Evolutionary conservation across 2,888 invertebrate genomes (phyloP), one percentile per base, ranked within the genome.

Genomic region (Criorhina ranunculi): DNA sequence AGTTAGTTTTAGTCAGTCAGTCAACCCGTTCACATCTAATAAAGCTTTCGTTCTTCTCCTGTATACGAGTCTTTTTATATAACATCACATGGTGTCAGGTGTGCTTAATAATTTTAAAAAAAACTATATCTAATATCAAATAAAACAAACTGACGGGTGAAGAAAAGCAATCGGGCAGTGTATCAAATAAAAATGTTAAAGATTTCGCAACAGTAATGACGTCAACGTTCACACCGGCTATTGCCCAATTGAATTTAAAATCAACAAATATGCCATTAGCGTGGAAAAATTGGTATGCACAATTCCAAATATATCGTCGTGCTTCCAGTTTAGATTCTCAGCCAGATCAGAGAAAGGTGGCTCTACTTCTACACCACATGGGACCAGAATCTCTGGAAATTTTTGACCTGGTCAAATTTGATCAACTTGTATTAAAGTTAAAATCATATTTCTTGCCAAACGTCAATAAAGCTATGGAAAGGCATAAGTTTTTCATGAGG

Each of bases 401-500:
- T 11, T 83, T 78, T 33, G 33, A 70, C 12, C 44, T 72, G 42
- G 42, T 86, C 9, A 66, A 15, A 29, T 77, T 37, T 24, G 19
- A 15, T 9, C 53, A 37, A 0, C 37, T 80, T 40, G 31, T 72
- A 12, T 2, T 40, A 17, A 75, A 62, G 42, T 66, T 76, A 9
- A 70, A 80, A 19, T 12, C 9, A 6, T 77, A 77, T 67, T 86
- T 81, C 44, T 44, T 72, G 51, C 80, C 77, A 4, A 70, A 76
- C 44, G 80, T 67, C n/a, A 75, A 79, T 44, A 85, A 64, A 31
- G 66, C 66, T 11, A 73, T 82, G 37, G 77, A 77, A 57, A 57
- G 69, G 2, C 86, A 82, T 55, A 73, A 44, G 37, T 86, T 82
- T 51, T 86, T 80, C 19, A 75, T 64, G 2, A 66, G 72, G 19